Percentiles rank a stretch among this genome's conserved stretches.
Conservation (phyloP, 2,797 vertebrate species). For the Nyctibius grandis region DNA sequence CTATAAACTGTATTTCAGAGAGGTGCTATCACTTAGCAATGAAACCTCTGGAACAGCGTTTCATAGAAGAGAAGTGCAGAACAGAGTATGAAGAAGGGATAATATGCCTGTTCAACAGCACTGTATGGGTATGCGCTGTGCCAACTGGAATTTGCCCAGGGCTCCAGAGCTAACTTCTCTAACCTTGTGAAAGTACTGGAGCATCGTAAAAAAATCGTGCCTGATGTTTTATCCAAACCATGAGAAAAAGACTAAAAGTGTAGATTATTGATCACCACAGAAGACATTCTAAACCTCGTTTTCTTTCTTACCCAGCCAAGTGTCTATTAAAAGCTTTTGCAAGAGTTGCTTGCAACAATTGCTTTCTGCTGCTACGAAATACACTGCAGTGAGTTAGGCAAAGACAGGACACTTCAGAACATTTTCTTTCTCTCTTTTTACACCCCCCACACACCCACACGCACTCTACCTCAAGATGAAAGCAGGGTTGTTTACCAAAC, state of each 20-base stretch:
- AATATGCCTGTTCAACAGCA: not conserved
- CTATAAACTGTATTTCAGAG: not conserved
- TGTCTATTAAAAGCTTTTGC: not conserved
- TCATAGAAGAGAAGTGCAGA: not conserved
- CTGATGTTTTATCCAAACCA: not conserved
- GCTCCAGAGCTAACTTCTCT: not conserved
- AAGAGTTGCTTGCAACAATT: not conserved
- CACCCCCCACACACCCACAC: fast-evolving
- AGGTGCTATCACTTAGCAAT: not conserved
- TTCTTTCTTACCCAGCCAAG: not conserved
- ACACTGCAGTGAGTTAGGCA: not conserved
- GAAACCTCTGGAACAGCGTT: not conserved
- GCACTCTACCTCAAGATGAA: not conserved
- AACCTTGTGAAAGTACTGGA: not conserved
- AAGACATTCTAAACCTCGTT: not conserved
- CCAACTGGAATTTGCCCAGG: not conserved
- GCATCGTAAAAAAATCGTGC: not conserved
- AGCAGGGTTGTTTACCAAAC: not conserved
- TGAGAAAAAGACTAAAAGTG: not conserved
- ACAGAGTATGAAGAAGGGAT: not conserved
- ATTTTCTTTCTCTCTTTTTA: not conserved
- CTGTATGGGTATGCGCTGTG: not conserved
- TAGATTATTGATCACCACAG: not conserved
- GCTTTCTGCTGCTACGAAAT: not conserved
- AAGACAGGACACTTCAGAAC: not conserved